A percentile compares a stretch with the other conserved stretches of the same genome.
Evolutionary conservation across 2,888 invertebrate genomes (phyloP).

Genomic region (Sarcophaga carnaria): DNA sequence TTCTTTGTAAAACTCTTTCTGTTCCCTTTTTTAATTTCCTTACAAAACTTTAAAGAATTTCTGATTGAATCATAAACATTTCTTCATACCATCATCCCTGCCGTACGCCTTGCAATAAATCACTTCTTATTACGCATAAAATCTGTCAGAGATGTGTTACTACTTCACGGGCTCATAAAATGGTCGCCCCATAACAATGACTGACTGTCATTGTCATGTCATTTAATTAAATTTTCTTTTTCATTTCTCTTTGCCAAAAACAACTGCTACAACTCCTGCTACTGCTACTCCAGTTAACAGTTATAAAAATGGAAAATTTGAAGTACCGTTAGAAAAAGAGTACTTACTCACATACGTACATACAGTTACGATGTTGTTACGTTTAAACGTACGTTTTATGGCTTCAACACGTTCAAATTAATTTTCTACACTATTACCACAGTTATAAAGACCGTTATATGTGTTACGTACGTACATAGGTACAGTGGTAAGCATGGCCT

Average conservation of each 20-base stretch:
- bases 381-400: conserved; percentile 39
- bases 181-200: conserved; percentile 1
- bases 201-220: conserved; percentile 26
- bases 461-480: too few relatives aligned
- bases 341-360: too few relatives aligned
- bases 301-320: conserved; percentile 17
- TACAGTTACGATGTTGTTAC: background rate
- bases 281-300: background rate
- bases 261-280: background rate
- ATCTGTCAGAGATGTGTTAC: background rate
- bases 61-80: conserved; percentile 7
- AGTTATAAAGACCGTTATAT: conserved; percentile 4
- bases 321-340: conserved; percentile 16
- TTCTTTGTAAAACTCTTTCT: background rate
- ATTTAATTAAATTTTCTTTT: conserved; percentile 42
- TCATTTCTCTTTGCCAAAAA: conserved; percentile 1
- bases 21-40: background rate
- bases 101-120: background rate
- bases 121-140: background rate
- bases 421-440: conserved; percentile 56
- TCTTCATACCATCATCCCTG: background rate
- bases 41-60: background rate
- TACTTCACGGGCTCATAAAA: background rate
- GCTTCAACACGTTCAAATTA: conserved; percentile 57
- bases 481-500: too few relatives aligned